These are phyloP conservation scores for Aporophyla nigra DNA, from an alignment of 2,888 invertebrate genomes.

Conservation along the genomic window DNA sequence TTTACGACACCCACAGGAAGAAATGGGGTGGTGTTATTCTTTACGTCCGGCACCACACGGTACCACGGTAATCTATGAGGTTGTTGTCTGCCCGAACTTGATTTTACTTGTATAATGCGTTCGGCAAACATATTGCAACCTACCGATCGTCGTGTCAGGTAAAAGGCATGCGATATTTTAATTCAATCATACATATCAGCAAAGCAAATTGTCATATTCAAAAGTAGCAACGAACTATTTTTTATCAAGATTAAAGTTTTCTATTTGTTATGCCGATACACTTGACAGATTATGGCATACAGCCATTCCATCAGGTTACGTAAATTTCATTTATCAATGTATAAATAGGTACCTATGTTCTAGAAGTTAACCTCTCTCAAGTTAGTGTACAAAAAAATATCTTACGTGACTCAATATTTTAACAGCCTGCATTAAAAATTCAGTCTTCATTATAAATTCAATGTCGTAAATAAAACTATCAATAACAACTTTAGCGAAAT, in stretches of 20 bases:
- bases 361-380: background rate
- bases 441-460: background rate
- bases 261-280: background rate
- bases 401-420: background rate
- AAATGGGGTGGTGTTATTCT: too few species aligned
- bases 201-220: slow-evolving; percentile 5
- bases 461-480: slow-evolving; percentile 2
- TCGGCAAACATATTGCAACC: background rate
- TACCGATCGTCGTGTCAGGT: background rate
- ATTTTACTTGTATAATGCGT: background rate
- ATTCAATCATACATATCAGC: slow-evolving; percentile 21
- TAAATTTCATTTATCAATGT: background rate
- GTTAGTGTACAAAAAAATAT: slow-evolving; percentile 6
- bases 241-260: background rate
- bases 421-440: background rate
- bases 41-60: too few species aligned
- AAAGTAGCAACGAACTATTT: background rate
- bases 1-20: too few species aligned
- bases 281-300: background rate
- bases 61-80: too few species aligned
- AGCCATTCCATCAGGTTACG: background rate
- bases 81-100: too few species aligned
- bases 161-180: background rate
- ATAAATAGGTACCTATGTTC: background rate
- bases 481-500: background rate